These are phyloP conservation scores for Herminia tarsipennalis DNA, from an alignment of 2,888 invertebrate species.

Conservation along the genomic window DNA sequence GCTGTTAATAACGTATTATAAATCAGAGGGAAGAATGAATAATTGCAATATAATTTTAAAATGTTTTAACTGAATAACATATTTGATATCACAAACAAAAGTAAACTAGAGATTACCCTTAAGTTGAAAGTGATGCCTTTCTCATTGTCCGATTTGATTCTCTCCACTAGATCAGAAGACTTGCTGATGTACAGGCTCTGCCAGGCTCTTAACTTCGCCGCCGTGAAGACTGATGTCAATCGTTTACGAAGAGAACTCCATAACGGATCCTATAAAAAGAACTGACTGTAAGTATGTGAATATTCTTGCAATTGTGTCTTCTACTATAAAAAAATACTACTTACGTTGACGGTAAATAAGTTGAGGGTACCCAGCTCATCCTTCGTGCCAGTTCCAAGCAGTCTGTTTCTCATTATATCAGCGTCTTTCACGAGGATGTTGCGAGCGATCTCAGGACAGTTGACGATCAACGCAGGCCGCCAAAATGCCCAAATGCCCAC, in stretches of 20 bases:
- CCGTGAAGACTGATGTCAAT: conserved; percentile 43
- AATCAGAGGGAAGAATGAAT: too few species aligned
- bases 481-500: conserved; percentile 65
- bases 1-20: too few species aligned
- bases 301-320: not conserved
- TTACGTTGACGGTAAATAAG: conserved; percentile 63
- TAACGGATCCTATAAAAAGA: conserved; percentile 2
- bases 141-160: not conserved
- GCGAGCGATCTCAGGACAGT: conserved; percentile 51
- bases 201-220: conserved; percentile 41
- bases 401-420: conserved; percentile 52
- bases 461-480: conserved; percentile 59
- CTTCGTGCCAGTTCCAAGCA: conserved; percentile 41
- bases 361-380: conserved; percentile 58
- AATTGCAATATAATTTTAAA: too few species aligned
- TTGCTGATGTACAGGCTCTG: conserved; percentile 29
- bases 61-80: too few species aligned
- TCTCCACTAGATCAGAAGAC: conserved; percentile 31
- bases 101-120: too few species aligned
- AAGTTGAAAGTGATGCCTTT: not conserved
- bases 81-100: too few species aligned
- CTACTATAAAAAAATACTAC: too few species aligned
- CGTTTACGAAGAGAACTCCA: conserved; percentile 41
- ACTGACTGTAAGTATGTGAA: not conserved
- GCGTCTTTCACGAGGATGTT: conserved; percentile 57